Evolutionary conservation across 2,888 invertebrate species (phyloP).

Genomic region (Coelinius sp.): DNA sequence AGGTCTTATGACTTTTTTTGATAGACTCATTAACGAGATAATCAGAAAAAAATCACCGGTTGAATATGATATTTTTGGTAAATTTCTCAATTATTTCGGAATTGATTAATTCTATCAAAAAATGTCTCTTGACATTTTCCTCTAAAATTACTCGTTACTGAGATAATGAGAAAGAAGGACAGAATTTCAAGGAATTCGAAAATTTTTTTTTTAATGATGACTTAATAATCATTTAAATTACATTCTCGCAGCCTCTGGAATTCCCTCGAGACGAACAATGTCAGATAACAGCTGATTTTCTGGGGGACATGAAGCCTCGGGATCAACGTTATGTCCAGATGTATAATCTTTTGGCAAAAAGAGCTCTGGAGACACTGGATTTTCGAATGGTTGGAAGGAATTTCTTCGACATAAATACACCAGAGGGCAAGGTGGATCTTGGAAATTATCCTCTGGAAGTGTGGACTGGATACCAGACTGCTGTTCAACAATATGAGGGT

Average conservation of each 20-base stretch:
- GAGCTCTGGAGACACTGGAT: conserved; percentile 76
- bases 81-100: too few relatives aligned
- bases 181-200: background rate
- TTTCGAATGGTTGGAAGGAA: conserved; percentile 81
- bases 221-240: conserved; percentile 62
- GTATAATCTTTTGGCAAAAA: conserved; percentile 83
- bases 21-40: too few relatives aligned
- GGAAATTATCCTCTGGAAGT: background rate
- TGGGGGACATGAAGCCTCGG: conserved; percentile 77
- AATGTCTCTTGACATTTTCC: too few relatives aligned
- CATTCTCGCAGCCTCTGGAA: conserved; percentile 63
- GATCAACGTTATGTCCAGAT: conserved; percentile 83
- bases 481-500: conserved; percentile 86
- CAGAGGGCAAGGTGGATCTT: conserved; percentile 72
- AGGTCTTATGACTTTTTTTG: too few relatives aligned
- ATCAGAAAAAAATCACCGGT: too few relatives aligned
- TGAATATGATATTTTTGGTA: too few relatives aligned
- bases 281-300: conserved; percentile 74
- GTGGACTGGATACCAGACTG: conserved; percentile 68
- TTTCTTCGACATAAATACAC: conserved; percentile 78
- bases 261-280: conserved; percentile 75
- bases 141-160: too few relatives aligned
- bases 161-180: background rate
- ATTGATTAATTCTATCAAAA: too few relatives aligned
- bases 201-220: too few relatives aligned